Conservation (phyloP, 37 sponge, comb jelly and placozoan genomes). For the Aplysina aerophoba region DNA sequence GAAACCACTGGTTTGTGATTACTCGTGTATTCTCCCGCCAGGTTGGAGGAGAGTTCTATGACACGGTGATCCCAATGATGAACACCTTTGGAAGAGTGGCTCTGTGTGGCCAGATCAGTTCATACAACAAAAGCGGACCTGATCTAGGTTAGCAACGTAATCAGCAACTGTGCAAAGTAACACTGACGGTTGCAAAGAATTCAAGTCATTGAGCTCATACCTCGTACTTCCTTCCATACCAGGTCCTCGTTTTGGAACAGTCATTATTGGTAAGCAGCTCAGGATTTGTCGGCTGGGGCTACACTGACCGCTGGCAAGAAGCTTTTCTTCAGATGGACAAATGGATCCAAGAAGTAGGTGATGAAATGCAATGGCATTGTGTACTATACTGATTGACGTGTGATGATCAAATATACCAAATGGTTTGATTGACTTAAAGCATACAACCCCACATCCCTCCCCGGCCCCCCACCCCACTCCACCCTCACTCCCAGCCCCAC, state of each 20-base stretch:
- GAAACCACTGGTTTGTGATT: too few species aligned
- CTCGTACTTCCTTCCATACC: neutral
- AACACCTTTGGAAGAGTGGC: conserved; percentile 76
- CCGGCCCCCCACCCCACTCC: too few species aligned
- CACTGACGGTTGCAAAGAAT: too few species aligned
- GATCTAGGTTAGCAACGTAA: too few species aligned
- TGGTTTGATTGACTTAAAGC: too few species aligned
- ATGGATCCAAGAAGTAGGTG: conserved; percentile 81
- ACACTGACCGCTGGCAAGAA: conserved; percentile 46
- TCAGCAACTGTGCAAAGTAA: too few species aligned
- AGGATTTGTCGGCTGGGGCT: conserved; percentile 65
- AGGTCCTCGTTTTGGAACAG: neutral
- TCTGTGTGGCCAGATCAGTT: conserved; percentile 79
- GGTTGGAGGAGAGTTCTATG: conserved; percentile 90
- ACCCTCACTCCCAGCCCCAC: too few species aligned
- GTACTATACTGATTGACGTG: too few species aligned
- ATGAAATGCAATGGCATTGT: too few species aligned
- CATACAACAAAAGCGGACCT: conserved; percentile 61
- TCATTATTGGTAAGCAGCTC: conserved; percentile 63
- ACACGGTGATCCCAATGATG: conserved; percentile 66
- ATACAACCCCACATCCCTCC: too few species aligned
- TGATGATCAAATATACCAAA: too few species aligned
- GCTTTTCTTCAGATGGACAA: conserved; percentile 59
- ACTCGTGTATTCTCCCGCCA: neutral
- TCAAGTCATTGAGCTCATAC: too few species aligned